phyloP scores from a whole-genome alignment of 92 coral and sea anemone species.

The Actinernus sp. region DNA sequence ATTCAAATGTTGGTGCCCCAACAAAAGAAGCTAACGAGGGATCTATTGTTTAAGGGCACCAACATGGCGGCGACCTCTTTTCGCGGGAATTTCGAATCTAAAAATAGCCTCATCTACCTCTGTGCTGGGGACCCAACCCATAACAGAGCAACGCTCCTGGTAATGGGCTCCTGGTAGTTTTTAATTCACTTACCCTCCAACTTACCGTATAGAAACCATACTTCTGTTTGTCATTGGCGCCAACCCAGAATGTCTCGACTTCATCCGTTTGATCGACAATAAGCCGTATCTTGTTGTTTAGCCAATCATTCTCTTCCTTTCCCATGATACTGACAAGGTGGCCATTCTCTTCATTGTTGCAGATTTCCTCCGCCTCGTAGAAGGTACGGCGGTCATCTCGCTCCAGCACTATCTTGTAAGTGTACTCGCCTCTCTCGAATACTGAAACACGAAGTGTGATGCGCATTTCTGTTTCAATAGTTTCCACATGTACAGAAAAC shows the following conservation, averaged over 20 bases:
- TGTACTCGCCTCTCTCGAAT: constrained; percentile 51
- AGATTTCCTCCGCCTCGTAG: constrained; percentile 72
- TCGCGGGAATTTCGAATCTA: too few species aligned
- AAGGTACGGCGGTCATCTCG: constrained; percentile 74
- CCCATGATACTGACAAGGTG: constrained; percentile 60
- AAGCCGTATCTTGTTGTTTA: constrained; percentile 54
- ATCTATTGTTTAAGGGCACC: too few species aligned
- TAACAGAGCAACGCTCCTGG: too few species aligned
- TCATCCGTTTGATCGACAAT: constrained; percentile 11
- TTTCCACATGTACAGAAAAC: too few species aligned
- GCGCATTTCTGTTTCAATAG: too few species aligned
- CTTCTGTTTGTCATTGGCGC: constrained; percentile 43
- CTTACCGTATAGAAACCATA: constrained; percentile 10
- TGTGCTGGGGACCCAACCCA: too few species aligned
- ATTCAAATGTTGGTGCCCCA: too few species aligned
- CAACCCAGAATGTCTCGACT: constrained; percentile 62
- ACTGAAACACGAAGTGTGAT: too few species aligned
- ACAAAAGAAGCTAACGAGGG: too few species aligned
- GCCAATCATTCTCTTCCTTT: constrained; percentile 39
- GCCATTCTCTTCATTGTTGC: constrained; percentile 55
- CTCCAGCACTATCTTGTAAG: constrained; percentile 57
- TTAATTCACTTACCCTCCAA: neutral
- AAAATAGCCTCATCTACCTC: too few species aligned
- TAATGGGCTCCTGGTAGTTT: too few species aligned
- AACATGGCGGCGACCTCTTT: too few species aligned